Conservation (phyloP, 2,888 invertebrate species). For the Aphidius colemani region DNA sequence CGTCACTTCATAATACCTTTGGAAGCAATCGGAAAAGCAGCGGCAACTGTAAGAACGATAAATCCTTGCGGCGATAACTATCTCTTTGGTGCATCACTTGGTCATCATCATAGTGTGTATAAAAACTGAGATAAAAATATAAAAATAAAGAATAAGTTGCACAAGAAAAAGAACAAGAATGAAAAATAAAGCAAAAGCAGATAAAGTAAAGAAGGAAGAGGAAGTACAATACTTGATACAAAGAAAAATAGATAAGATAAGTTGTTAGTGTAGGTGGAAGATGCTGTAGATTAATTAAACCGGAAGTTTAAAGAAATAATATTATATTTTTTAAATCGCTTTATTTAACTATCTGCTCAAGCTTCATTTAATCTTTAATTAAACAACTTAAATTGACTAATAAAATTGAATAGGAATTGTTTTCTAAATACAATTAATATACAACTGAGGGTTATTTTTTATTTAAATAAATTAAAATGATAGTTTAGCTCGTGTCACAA, state of each 20-base stretch:
- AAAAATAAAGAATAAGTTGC: background rate
- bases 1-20: constrained; percentile 16
- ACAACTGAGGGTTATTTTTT: background rate
- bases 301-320: background rate
- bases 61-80: constrained; percentile 22
- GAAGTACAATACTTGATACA: background rate
- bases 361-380: too few species aligned
- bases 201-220: constrained; percentile 9
- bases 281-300: background rate
- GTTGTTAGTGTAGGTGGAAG: constrained; percentile 3
- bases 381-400: background rate
- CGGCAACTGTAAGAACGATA: constrained; percentile 17
- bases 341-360: too few species aligned
- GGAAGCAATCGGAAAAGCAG: constrained; percentile 14
- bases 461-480: background rate
- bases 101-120: too few species aligned
- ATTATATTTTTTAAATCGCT: background rate
- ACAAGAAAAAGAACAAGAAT: background rate
- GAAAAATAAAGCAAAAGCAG: background rate
- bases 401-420: constrained; percentile 22
- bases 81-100: background rate
- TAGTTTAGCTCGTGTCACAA: constrained; percentile 11
- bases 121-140: background rate
- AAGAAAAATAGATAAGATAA: background rate
- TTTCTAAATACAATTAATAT: too few species aligned